These are phyloP conservation scores for Chamaea fasciata DNA, from an alignment of 2,113 vertebrate species.

Conservation along the genomic window DNA sequence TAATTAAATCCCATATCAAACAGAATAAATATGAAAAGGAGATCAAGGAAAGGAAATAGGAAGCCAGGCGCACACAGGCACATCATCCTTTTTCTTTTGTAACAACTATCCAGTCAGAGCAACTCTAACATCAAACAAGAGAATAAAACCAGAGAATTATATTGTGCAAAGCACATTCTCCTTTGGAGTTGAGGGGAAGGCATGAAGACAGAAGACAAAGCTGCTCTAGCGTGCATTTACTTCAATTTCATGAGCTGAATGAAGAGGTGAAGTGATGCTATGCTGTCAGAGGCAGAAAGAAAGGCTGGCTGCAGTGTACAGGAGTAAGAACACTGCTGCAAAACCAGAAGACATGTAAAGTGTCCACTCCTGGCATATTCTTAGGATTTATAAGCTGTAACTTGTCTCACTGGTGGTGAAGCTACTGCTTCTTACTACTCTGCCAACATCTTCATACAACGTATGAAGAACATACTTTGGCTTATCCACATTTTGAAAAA, in stretches of 20 bases:
- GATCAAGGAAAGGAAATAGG: not conserved
- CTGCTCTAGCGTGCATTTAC: not conserved
- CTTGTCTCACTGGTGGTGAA: not conserved
- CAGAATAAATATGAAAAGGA: not conserved
- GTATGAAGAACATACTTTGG: not conserved
- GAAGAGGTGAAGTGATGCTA: not conserved
- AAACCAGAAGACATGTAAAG: not conserved
- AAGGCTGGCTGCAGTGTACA: not conserved
- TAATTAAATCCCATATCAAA: not conserved
- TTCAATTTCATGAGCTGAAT: not conserved
- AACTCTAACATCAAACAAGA: not conserved
- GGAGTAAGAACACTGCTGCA: not conserved
- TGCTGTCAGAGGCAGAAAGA: not conserved
- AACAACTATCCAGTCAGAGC: not conserved
- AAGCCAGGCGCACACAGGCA: not conserved
- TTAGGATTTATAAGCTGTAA: not conserved
- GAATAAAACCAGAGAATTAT: not conserved
- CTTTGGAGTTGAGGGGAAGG: not conserved
- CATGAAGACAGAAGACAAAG: not conserved
- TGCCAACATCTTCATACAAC: not conserved
- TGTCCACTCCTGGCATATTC: not conserved
- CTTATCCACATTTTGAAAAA: not conserved
- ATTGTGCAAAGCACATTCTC: not conserved
- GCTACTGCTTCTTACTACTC: not conserved
- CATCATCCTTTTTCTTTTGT: not conserved